Evolutionary conservation across 2,113 vertebrate genomes (phyloP).

Genomic region (Paradoxurus hermaphroditus): DNA sequence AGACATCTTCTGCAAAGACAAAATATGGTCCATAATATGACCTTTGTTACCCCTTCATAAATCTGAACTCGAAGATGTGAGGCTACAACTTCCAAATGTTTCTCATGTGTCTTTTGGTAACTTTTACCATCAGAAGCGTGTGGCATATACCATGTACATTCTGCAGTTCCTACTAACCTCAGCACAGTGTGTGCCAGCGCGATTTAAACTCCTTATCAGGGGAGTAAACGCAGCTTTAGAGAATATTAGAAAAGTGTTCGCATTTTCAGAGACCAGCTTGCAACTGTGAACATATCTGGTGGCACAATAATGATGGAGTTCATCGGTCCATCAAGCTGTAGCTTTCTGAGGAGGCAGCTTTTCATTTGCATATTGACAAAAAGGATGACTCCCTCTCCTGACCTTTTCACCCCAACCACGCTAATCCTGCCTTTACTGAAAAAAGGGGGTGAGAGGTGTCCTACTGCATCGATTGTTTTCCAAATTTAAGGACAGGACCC

Average conservation of each 20-base stretch:
- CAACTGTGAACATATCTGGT: neutral
- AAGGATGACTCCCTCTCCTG: neutral
- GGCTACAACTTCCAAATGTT: constrained; percentile 48
- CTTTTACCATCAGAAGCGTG: neutral
- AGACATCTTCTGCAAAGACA: constrained; percentile 58
- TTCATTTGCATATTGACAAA: constrained; percentile 63
- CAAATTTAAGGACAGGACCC: neutral
- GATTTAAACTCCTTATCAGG: neutral
- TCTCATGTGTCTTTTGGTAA: neutral
- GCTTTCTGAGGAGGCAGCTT: constrained; percentile 1
- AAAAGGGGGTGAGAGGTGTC: neutral
- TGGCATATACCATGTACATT: neutral
- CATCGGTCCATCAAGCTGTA: neutral
- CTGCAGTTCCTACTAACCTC: neutral
- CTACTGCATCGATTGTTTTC: neutral
- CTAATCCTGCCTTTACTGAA: constrained; percentile 39
- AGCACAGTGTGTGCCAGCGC: neutral
- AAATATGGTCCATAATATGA: constrained; percentile 50
- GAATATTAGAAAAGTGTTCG: neutral
- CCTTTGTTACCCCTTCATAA: constrained; percentile 36
- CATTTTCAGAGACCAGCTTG: constrained; percentile 23
- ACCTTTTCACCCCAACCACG: neutral
- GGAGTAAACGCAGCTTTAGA: neutral
- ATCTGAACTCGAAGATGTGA: constrained; percentile 57
- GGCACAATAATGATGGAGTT: neutral